These are phyloP conservation scores for Melanotaenia trifasciata DNA, from an alignment of 2,797 vertebrate genomes.

Conservation along the genomic window DNA sequence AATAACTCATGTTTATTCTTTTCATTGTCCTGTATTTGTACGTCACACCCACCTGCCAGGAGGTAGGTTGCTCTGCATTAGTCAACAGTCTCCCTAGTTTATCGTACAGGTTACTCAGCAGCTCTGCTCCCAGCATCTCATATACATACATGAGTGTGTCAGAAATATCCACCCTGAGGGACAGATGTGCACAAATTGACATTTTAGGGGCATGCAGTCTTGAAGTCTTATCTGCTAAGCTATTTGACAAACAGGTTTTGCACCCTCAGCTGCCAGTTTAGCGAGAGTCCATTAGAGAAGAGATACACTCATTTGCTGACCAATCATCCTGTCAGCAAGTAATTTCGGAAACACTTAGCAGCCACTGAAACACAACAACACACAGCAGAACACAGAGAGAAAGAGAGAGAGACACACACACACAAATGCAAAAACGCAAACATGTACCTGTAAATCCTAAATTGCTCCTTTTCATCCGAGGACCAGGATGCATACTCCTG, in stretches of 20 bases:
- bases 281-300: conserved; percentile 53
- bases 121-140: conserved; percentile 97
- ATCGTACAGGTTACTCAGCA: conserved; percentile 97
- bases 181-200: conserved; percentile 40
- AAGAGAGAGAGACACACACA: not conserved
- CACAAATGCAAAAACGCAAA: conserved; percentile 10
- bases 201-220: conserved; percentile 17
- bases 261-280: conserved; percentile 36
- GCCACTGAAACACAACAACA: conserved; percentile 29
- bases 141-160: conserved; percentile 99
- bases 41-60: conserved; percentile 91
- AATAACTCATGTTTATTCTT: conserved; percentile 17
- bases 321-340: conserved; percentile 56
- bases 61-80: conserved; percentile 90
- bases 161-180: conserved; percentile 95
- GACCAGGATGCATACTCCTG: conserved; percentile 97
- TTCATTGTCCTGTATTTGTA: conserved; percentile 12
- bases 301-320: conserved; percentile 51
- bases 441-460: conserved; percentile 96
- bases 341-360: conserved; percentile 43
- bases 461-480: conserved; percentile 97
- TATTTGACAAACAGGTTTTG: conserved; percentile 36
- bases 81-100: conserved; percentile 96
- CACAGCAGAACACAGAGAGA: conserved; percentile 7
- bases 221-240: conserved; percentile 25